These are phyloP conservation scores for Epizoanthus rinbou DNA, from an alignment of 92 coral and sea anemone genomes.

Conservation along the genomic window DNA sequence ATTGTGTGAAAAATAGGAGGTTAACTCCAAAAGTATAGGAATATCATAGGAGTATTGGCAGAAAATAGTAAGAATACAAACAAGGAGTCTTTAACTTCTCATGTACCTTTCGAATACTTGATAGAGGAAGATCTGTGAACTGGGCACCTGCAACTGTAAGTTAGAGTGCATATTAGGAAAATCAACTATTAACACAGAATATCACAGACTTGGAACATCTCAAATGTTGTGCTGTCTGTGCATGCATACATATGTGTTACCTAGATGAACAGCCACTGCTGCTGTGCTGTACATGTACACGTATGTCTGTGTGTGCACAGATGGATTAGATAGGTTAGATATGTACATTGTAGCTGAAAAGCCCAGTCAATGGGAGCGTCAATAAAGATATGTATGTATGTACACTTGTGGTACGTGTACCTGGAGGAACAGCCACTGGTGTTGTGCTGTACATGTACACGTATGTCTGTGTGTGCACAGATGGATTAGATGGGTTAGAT, in stretches of 20 bases:
- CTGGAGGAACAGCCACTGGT: slow-evolving; percentile 45
- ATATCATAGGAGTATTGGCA: not conserved
- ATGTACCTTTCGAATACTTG: slow-evolving; percentile 91
- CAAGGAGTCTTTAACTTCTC: not conserved
- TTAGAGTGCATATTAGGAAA: not conserved
- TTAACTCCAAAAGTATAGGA: no score
- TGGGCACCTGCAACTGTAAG: slow-evolving; percentile 57
- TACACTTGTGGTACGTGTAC: not conserved
- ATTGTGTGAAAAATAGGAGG: no score
- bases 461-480: not conserved
- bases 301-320: no score
- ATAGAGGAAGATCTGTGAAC: slow-evolving; percentile 84
- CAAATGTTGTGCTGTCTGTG: not conserved
- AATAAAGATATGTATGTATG: no score
- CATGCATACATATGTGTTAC: not conserved
- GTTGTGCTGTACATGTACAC: not conserved
- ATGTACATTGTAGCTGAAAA: no score
- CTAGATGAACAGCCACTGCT: slow-evolving; percentile 41
- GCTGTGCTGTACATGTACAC: no score
- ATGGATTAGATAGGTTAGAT: no score
- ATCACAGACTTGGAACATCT: no score
- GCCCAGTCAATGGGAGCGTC: no score
- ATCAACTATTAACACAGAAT: no score
- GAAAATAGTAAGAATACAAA: not conserved
- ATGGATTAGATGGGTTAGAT: no score